Evolutionary conservation across 2,888 invertebrate species (phyloP).

Genomic region (Copidosoma aretas): DNA sequence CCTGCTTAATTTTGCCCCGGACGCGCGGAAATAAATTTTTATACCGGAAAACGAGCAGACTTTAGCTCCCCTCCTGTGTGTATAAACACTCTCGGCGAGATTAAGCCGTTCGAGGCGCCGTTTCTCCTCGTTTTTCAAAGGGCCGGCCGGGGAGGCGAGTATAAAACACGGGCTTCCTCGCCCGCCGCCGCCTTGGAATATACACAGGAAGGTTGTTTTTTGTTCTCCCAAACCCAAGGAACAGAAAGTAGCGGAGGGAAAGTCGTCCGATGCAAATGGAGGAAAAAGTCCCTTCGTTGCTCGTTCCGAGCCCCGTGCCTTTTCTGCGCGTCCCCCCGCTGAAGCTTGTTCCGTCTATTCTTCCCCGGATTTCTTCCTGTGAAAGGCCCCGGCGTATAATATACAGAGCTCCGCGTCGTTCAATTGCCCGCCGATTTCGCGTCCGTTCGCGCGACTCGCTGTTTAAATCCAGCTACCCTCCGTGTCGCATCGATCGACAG

Average conservation of each 20-base stretch:
- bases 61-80: neutral
- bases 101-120: constrained; percentile 20
- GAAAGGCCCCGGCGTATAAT: too few species aligned
- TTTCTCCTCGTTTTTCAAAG: constrained; percentile 26
- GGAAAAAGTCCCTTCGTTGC: constrained; percentile 22
- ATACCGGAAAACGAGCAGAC: constrained; percentile 4
- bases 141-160: constrained; percentile 7
- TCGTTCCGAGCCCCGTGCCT: neutral
- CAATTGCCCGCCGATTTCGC: too few species aligned
- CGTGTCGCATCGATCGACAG: too few species aligned
- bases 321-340: neutral
- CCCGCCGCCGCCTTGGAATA: constrained; percentile 12
- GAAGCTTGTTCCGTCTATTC: neutral
- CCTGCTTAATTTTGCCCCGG: constrained; percentile 22
- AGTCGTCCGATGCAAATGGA: constrained; percentile 37
- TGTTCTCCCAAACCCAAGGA: constrained; percentile 14
- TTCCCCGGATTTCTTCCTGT: neutral
- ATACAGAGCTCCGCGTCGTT: too few species aligned
- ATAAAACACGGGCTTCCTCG: constrained; percentile 9
- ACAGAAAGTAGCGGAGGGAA: constrained; percentile 32
- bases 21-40: constrained; percentile 20
- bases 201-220: constrained; percentile 20
- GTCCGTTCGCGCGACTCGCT: too few species aligned
- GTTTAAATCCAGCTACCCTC: too few species aligned
- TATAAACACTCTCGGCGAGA: neutral